phyloP scores from a whole-genome alignment of 1,140 invertebrate species.

The Philopotamus ludificatus region DNA sequence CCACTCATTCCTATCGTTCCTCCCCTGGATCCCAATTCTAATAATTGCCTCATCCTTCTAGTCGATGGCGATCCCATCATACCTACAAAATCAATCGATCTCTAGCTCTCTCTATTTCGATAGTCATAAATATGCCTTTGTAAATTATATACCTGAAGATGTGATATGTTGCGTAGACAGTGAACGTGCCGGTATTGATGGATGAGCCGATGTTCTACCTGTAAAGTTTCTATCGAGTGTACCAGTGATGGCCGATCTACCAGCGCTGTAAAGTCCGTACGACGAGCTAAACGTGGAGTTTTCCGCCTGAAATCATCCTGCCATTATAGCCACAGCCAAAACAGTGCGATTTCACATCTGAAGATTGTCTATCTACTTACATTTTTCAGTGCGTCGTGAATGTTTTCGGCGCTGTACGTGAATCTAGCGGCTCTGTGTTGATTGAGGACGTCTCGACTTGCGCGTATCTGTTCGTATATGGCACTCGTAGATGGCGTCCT shows the following conservation, averaged over 20 bases:
- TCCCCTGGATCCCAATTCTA: constrained; percentile 66
- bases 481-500: constrained; percentile 89
- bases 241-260: constrained; percentile 56
- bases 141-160: constrained; percentile 46
- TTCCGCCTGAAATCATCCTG: constrained; percentile 60
- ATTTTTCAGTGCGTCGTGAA: constrained; percentile 76
- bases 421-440: constrained; percentile 70
- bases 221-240: constrained; percentile 58
- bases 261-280: constrained; percentile 57
- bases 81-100: constrained; percentile 43
- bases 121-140: no score
- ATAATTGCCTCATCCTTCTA: constrained; percentile 73
- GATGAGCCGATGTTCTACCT: constrained; percentile 46
- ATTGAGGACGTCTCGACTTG: constrained; percentile 64
- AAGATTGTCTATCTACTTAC: no score
- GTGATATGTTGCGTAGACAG: constrained; percentile 66
- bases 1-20: constrained; percentile 56
- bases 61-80: constrained; percentile 68
- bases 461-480: constrained; percentile 84
- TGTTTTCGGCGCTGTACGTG: constrained; percentile 88
- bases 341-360: no score
- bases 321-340: no score
- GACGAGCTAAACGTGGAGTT: constrained; percentile 56
- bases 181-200: constrained; percentile 61
- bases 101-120: no score